Percentiles rank a stretch among this genome's conserved stretches.
These are phyloP conservation scores for Aramus guarauna DNA, from an alignment of 2,113 vertebrate genomes.

Conservation along the genomic window DNA sequence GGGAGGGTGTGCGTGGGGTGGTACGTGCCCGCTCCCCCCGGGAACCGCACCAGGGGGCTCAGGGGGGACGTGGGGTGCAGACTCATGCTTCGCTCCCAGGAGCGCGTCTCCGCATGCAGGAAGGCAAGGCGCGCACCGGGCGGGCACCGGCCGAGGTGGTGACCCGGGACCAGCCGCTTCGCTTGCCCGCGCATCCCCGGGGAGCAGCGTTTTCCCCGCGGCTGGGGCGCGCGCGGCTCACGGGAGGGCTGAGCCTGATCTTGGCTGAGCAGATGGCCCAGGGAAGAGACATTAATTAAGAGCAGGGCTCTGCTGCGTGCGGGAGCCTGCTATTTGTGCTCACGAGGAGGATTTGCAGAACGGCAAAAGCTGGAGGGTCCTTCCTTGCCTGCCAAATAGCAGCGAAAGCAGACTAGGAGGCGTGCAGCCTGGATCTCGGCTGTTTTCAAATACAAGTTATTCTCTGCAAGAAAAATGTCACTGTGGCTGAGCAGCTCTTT, in stretches of 20 bases:
- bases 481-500: background rate
- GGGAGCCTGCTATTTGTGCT: background rate
- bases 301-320: background rate
- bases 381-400: background rate
- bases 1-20: accelerated
- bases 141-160: accelerated
- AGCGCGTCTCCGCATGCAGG: accelerated
- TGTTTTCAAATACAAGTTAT: background rate
- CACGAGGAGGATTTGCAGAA: background rate
- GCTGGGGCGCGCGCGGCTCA: background rate
- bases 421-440: background rate
- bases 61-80: accelerated
- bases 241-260: background rate
- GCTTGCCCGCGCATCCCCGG: accelerated
- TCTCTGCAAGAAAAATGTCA: background rate
- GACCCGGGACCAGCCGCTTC: background rate
- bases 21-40: accelerated
- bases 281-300: background rate
- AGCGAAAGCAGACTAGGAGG: background rate
- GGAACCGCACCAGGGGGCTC: accelerated
- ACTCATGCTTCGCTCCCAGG: accelerated
- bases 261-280: background rate
- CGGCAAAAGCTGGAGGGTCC: background rate
- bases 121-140: background rate
- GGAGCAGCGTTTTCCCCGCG: background rate